phyloP scores from a whole-genome alignment of 64 coral and sea anemone species.

The Actinia tenebrosa region DNA sequence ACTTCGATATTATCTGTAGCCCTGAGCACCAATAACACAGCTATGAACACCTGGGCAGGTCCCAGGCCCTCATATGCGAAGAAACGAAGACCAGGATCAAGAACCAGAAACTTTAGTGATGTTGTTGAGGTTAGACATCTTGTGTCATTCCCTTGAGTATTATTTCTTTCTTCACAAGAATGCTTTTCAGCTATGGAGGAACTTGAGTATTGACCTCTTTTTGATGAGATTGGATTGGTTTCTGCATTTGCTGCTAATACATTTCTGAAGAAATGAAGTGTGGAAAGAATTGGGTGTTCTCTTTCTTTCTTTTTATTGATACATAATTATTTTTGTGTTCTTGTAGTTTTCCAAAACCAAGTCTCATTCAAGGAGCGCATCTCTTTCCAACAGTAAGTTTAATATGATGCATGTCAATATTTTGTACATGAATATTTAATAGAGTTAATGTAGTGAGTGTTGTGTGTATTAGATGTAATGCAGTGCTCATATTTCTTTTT shows the following conservation, averaged over 20 bases:
- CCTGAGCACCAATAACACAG: conserved; percentile 65
- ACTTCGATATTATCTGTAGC: conserved; percentile 15
- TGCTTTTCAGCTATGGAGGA: too few species aligned
- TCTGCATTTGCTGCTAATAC: too few species aligned
- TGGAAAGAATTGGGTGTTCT: too few species aligned
- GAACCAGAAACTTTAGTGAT: conserved; percentile 67
- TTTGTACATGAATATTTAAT: too few species aligned
- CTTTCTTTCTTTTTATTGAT: too few species aligned
- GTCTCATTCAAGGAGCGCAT: conserved; percentile 63
- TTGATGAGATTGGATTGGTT: too few species aligned
- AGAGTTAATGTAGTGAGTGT: too few species aligned
- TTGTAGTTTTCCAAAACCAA: conserved; percentile 63
- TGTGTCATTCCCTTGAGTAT: too few species aligned
- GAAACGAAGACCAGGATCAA: conserved; percentile 53
- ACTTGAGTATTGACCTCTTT: too few species aligned
- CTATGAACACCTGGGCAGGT: conserved; percentile 74
- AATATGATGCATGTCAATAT: neutral
- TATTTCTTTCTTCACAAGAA: too few species aligned
- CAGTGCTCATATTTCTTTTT: neutral
- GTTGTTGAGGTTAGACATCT: conserved; percentile 46
- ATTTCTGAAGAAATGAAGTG: too few species aligned
- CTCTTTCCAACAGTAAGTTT: conserved; percentile 68
- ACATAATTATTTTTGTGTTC: neutral
- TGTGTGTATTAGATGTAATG: neutral
- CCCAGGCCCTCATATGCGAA: conserved; percentile 65